These are phyloP conservation scores for Pygoscelis adeliae DNA, from an alignment of 2,113 vertebrate genomes.

Conservation along the genomic window DNA sequence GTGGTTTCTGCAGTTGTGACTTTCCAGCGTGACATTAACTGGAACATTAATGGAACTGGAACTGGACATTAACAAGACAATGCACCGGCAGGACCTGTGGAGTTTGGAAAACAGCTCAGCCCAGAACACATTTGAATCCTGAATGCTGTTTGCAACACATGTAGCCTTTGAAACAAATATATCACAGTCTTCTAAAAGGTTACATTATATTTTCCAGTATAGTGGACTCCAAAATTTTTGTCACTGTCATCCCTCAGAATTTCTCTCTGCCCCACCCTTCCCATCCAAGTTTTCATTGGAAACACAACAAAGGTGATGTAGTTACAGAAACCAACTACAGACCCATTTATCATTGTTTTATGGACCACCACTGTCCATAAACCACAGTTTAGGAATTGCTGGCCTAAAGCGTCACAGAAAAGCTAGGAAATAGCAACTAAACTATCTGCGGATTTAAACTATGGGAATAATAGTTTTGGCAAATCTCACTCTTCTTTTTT, in stretches of 20 bases:
- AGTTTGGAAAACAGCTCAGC: not conserved
- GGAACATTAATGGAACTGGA: too few species aligned
- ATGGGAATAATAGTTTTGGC: conserved; percentile 23
- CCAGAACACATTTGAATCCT: not conserved
- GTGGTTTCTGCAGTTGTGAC: not conserved
- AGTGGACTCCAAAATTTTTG: not conserved
- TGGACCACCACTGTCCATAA: conserved; percentile 20
- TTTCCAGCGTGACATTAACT: rapidly evolving
- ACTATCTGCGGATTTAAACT: conserved; percentile 3
- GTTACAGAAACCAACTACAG: conserved; percentile 6
- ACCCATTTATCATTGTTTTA: conserved; percentile 30
- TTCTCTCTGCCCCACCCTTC: not conserved
- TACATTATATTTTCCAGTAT: not conserved
- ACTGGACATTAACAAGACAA: not conserved
- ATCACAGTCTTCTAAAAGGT: not conserved
- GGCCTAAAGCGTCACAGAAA: conserved; percentile 11
- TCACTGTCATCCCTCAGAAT: not conserved
- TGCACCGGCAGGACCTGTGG: not conserved
- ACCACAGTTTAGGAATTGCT: not conserved
- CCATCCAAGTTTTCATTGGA: not conserved
- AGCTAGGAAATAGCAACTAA: conserved; percentile 10
- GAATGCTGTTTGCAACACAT: not conserved
- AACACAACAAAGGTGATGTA: conserved; percentile 41
- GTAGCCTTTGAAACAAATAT: not conserved
- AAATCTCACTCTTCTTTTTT: conserved; percentile 6